phyloP scores from a whole-genome alignment of 2,888 invertebrate species.

The Latheticus oryzae region DNA sequence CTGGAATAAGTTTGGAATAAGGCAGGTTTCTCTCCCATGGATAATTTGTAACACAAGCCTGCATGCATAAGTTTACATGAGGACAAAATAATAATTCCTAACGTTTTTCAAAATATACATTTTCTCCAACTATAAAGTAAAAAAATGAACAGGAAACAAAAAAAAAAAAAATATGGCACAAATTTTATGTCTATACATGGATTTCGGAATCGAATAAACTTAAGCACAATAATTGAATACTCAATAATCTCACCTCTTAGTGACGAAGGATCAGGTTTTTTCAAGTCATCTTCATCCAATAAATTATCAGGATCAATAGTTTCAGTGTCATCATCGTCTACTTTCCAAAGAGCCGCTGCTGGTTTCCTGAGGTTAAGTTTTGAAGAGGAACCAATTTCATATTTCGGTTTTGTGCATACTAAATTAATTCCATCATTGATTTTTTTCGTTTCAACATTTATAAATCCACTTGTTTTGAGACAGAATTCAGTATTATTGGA shows the following conservation, averaged over 20 bases:
- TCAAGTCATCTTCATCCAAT: slow-evolving; percentile 89
- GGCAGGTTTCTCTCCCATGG: too few relatives aligned
- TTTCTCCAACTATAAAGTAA: too few relatives aligned
- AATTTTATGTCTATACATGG: not conserved
- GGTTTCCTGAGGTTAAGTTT: slow-evolving; percentile 66
- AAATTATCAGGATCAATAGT: slow-evolving; percentile 90
- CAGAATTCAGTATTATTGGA: slow-evolving; percentile 52
- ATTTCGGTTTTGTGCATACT: slow-evolving; percentile 74
- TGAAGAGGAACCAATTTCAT: slow-evolving; percentile 76
- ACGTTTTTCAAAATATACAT: too few relatives aligned
- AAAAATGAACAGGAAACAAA: too few relatives aligned
- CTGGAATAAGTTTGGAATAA: too few relatives aligned
- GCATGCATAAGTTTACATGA: too few relatives aligned
- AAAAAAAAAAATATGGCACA: too few relatives aligned
- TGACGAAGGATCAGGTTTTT: slow-evolving; percentile 85
- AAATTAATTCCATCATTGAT: slow-evolving; percentile 45
- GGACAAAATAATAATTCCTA: too few relatives aligned
- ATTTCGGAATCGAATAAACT: not conserved
- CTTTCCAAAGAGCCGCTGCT: slow-evolving; percentile 77
- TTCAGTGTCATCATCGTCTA: slow-evolving; percentile 78
- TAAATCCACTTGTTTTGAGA: slow-evolving; percentile 60
- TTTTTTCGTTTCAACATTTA: slow-evolving; percentile 52
- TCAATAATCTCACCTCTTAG: slow-evolving; percentile 77
- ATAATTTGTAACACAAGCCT: too few relatives aligned
- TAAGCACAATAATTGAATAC: not conserved